phyloP scores from a whole-genome alignment of 2,113 vertebrate genomes.

The Solea senegalensis region DNA sequence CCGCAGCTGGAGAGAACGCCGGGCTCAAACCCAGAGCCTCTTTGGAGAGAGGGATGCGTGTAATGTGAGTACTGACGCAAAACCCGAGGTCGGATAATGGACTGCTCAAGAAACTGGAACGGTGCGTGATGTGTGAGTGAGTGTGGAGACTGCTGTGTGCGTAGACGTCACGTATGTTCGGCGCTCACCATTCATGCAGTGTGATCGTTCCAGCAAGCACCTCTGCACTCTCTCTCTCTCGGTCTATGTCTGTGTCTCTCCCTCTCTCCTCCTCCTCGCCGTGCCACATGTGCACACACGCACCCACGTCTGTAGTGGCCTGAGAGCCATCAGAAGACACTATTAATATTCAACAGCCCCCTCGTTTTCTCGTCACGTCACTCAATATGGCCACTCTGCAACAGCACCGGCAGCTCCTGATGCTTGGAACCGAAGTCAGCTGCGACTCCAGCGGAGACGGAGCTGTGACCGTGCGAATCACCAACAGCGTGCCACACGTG shows the following conservation, averaged over 20 bases:
- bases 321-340: constrained; percentile 38
- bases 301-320: constrained; percentile 58
- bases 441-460: constrained; percentile 90
- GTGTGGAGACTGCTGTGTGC: constrained; percentile 56
- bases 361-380: constrained; percentile 29
- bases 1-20: constrained; percentile 63
- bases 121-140: constrained; percentile 66
- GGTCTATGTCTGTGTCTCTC: constrained; percentile 2
- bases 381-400: constrained; percentile 89
- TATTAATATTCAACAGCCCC: constrained; percentile 43
- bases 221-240: constrained; percentile 30
- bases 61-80: constrained; percentile 79
- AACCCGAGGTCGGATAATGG: constrained; percentile 70
- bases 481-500: constrained; percentile 68
- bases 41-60: constrained; percentile 62
- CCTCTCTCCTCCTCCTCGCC: constrained; percentile 1
- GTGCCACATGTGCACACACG: constrained; percentile 60
- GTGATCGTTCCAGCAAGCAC: constrained; percentile 65
- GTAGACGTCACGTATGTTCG: constrained; percentile 66
- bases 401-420: constrained; percentile 89
- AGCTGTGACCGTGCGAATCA: constrained; percentile 87
- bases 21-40: constrained; percentile 65
- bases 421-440: constrained; percentile 91
- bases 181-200: constrained; percentile 53
- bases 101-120: constrained; percentile 78